Evolutionary conservation across 2,888 invertebrate species (phyloP), one percentile per base, ranked within the genome.

Genomic region (Diarsia rubi): DNA sequence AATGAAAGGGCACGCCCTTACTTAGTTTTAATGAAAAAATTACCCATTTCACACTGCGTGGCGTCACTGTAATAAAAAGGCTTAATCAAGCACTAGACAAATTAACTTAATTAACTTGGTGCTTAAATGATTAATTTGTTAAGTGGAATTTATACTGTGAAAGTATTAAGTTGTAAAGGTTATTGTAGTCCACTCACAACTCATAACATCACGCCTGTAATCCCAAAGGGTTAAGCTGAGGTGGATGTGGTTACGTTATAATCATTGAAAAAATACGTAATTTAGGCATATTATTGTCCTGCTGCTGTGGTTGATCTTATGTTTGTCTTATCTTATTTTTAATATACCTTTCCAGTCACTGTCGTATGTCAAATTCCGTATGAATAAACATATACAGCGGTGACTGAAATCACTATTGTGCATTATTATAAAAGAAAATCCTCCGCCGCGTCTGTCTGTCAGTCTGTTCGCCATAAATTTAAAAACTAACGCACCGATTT

Each of bases 61-160:
- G 67, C 60, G 71, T 82, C 78, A 72, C 24, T 19, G 49, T 78
- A 62, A 66, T 78, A 82, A 70, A 70, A 82, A 60, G 71, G 54
- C 71, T 78, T 78, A 68, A 65, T 78, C 47, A 78, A 72, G 66
- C 72, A 31, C 47, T 72, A 66, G 79, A 78, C 79, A 82, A 82
- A 72, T 82, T 69, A 69, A 72, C 44, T 78, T 78, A 57, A 78
- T 68, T 72, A 78, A 65, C 27, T 52, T 12, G 12, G 42, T 71
- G 24, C 71, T 62, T 65, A 54, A 71, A 65, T 82, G 11, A 70
- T 76, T 65, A 44, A 79, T 81, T 71, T 37, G 42, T 49, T 78
- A 62, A 78, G 60, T 78, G 44, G 37, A 71, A 78, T 82, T 80
- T 78, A 82, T 71, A 59, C 14, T 14, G 27, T 57, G 12, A 78